Percentiles rank a stretch among this genome's conserved stretches.
Evolutionary conservation across 2,888 invertebrate species (phyloP).

Genomic region (Cryptocephalus primarius): DNA sequence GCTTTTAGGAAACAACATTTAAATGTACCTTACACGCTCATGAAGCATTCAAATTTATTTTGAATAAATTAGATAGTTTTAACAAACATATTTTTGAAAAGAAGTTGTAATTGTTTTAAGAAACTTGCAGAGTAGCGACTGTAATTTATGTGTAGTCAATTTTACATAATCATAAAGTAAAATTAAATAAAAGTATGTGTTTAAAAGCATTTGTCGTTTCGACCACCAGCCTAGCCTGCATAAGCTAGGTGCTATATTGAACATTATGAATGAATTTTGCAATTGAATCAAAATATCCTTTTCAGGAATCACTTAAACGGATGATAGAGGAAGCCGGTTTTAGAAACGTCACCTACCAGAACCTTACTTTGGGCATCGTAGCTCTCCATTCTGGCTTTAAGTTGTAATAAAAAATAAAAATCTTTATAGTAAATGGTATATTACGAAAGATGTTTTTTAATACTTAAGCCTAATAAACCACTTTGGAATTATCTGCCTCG

Average conservation of each 20-base stretch:
- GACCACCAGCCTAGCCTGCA: no score
- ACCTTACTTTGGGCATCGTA: constrained; percentile 82
- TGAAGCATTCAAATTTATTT: no score
- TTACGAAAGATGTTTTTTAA: constrained; percentile 4
- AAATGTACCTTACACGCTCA: no score
- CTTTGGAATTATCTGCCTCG: constrained; percentile 11
- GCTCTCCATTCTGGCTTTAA: constrained; percentile 96
- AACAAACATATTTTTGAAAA: no score
- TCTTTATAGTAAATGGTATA: not conserved
- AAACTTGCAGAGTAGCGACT: no score
- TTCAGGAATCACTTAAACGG: constrained; percentile 67
- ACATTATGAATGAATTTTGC: not conserved
- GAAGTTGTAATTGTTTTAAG: no score
- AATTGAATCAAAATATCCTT: constrained; percentile 14
- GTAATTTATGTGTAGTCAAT: no score
- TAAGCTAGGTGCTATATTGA: not conserved
- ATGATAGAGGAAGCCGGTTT: constrained; percentile 92
- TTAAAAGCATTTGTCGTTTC: no score
- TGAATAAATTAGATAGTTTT: no score
- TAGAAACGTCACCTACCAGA: constrained; percentile 74
- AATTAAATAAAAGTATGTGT: no score
- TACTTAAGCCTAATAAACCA: not conserved
- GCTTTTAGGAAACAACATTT: no score
- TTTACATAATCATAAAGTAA: no score
- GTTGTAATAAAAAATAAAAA: constrained; percentile 40